phyloP scores from a whole-genome alignment of 2,113 vertebrate species.

The Crotalus helleri region DNA sequence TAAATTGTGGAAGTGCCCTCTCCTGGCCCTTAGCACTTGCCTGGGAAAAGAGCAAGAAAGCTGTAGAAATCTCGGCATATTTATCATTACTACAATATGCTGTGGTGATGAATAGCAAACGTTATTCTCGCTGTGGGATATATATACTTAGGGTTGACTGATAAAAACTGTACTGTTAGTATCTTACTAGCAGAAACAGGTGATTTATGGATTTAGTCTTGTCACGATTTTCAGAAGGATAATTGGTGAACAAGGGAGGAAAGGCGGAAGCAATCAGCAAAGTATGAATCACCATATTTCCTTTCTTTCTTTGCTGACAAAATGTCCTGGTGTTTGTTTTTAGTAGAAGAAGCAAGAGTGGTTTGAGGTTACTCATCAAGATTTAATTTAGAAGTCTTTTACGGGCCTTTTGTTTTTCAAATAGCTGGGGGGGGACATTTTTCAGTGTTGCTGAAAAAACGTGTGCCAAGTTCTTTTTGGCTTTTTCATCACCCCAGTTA shows the following conservation, averaged over 20 bases:
- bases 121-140: neutral
- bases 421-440: constrained; percentile 14
- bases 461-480: constrained; percentile 41
- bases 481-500: constrained; percentile 25
- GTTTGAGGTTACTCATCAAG: constrained; percentile 40
- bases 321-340: constrained; percentile 12
- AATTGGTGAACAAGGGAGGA: constrained; percentile 4
- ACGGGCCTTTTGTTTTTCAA: neutral
- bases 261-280: constrained; percentile 1
- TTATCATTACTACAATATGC: neutral
- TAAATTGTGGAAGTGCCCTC: neutral
- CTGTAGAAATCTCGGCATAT: neutral
- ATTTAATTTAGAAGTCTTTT: constrained; percentile 38
- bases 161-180: neutral
- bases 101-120: neutral
- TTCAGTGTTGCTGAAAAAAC: constrained; percentile 34
- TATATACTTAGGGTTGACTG: neutral
- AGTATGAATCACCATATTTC: constrained; percentile 36
- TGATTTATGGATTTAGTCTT: constrained; percentile 21
- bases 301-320: neutral
- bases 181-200: constrained; percentile 1
- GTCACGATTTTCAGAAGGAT: constrained; percentile 21
- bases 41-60: neutral
- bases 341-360: constrained; percentile 34
- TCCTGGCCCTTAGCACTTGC: neutral